A percentile compares a stretch with the other conserved stretches of the same genome.
These are phyloP conservation scores for Eospalax fontanierii DNA, from an alignment of 2,797 vertebrate species.

Conservation along the genomic window DNA sequence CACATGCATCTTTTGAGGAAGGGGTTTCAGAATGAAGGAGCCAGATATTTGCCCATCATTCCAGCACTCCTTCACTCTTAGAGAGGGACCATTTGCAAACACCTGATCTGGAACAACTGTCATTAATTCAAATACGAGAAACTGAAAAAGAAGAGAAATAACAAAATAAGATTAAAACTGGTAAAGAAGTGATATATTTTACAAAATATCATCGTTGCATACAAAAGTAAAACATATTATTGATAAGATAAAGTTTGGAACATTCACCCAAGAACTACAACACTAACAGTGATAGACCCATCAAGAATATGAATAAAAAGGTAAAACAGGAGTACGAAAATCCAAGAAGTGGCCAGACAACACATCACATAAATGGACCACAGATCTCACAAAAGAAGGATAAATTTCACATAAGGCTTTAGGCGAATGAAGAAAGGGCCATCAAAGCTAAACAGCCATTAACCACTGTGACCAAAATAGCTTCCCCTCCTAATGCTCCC, in stretches of 20 bases:
- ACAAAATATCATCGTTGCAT: not conserved
- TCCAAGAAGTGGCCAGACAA: not conserved
- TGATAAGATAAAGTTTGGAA: not conserved
- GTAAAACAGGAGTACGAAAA: not conserved
- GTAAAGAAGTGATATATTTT: constrained; percentile 3
- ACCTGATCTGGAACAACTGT: not conserved
- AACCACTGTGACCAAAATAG: not conserved
- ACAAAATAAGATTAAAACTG: not conserved
- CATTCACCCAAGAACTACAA: not conserved
- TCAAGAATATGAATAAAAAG: not conserved
- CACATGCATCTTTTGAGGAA: not conserved
- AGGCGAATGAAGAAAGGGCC: not conserved
- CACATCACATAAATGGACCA: not conserved
- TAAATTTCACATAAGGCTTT: not conserved
- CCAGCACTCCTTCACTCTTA: not conserved
- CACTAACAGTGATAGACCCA: not conserved
- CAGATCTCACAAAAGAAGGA: not conserved
- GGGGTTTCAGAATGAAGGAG: not conserved
- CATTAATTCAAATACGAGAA: not conserved
- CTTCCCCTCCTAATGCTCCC: not conserved
- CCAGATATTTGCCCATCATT: not conserved
- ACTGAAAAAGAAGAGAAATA: not conserved
- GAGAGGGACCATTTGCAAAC: not conserved
- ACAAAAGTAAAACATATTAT: not conserved
- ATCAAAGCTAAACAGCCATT: not conserved